These are phyloP conservation scores for Clarias macrocephalus DNA, from an alignment of 2,113 vertebrate species.

Conservation along the genomic window DNA sequence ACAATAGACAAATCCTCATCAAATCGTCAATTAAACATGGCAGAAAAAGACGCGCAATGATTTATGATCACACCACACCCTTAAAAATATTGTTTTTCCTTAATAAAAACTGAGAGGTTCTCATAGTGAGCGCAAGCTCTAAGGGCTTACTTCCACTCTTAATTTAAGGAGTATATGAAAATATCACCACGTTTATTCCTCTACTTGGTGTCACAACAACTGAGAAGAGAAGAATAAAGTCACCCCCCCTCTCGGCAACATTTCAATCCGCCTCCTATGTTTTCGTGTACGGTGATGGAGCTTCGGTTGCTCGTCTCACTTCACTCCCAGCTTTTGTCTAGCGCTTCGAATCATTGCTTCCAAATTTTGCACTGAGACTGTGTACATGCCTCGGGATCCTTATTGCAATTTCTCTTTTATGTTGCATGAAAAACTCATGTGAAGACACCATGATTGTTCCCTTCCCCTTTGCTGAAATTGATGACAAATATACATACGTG, in stretches of 20 bases:
- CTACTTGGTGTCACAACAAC: conserved; percentile 20
- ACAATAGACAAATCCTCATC: neutral
- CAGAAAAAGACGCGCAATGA: conserved; percentile 52
- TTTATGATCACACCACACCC: conserved; percentile 41
- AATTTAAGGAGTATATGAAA: conserved; percentile 29
- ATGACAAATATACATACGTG: conserved; percentile 71
- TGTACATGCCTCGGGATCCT: conserved; percentile 41
- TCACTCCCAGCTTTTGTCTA: conserved; percentile 26
- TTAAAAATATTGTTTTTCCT: conserved; percentile 20
- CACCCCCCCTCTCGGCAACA: neutral
- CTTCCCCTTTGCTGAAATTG: conserved; percentile 63
- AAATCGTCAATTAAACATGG: conserved; percentile 11
- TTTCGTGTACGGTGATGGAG: conserved; percentile 14
- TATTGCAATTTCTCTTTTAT: conserved; percentile 65
- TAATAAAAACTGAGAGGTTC: conserved; percentile 54
- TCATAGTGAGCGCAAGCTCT: conserved; percentile 56
- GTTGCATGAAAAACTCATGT: conserved; percentile 75
- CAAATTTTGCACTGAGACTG: conserved; percentile 46
- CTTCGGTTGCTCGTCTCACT: neutral
- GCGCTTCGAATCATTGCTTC: conserved; percentile 36
- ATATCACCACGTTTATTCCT: conserved; percentile 30
- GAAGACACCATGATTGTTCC: conserved; percentile 70
- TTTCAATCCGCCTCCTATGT: neutral
- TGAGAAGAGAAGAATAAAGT: conserved; percentile 27
- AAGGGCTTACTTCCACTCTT: conserved; percentile 70